A percentile compares a stretch with the other conserved stretches of the same genome.
Evolutionary conservation across 2,113 vertebrate genomes (phyloP).

Genomic region (Camelus dromedarius): DNA sequence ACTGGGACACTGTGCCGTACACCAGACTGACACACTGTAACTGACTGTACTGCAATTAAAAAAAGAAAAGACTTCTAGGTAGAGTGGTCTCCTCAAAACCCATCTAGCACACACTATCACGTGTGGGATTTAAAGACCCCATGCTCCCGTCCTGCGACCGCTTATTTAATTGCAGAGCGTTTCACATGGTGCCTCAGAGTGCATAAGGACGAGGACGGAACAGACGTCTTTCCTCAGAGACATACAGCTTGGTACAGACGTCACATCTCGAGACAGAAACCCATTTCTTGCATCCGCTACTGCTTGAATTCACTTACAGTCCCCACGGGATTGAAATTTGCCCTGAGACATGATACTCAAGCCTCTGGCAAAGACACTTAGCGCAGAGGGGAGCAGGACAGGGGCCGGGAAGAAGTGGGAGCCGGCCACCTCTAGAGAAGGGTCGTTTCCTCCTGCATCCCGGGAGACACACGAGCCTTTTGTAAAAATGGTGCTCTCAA

Average conservation of each 20-base stretch:
- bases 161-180: not conserved
- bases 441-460: too few relatives aligned
- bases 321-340: not conserved
- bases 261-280: not conserved
- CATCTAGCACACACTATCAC: rapidly evolving
- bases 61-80: not conserved
- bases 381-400: rapidly evolving
- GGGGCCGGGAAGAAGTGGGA: rapidly evolving
- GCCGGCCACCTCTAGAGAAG: rapidly evolving
- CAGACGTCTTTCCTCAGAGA: not conserved
- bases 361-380: not conserved
- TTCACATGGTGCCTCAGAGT: rapidly evolving
- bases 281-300: not conserved
- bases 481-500: rapidly evolving
- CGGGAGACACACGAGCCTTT: rapidly evolving
- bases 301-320: not conserved
- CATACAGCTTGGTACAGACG: not conserved
- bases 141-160: too few relatives aligned
- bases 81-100: not conserved
- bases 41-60: too few relatives aligned
- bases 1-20: too few relatives aligned
- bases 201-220: not conserved
- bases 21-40: too few relatives aligned
- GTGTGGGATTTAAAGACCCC: rapidly evolving
- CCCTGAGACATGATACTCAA: rapidly evolving